Conservation (phyloP, 2,113 vertebrate species). For the Cyanocitta stelleri region DNA sequence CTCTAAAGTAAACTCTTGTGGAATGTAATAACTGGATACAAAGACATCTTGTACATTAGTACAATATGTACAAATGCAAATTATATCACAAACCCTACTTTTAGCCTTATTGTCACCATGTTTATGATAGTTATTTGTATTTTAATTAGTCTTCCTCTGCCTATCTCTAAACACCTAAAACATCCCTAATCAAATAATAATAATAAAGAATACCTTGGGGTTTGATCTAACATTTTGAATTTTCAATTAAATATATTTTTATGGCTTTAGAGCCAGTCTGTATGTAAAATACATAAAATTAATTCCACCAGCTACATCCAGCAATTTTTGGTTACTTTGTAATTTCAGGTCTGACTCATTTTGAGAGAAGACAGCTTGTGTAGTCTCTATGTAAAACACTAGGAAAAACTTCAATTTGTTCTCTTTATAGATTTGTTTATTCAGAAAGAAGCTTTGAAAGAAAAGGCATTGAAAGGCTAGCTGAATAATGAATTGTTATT, state of each 20-base stretch:
- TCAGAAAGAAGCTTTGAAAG: slow-evolving; percentile 35
- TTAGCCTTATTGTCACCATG: neutral
- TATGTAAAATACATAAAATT: neutral
- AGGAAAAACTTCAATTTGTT: neutral
- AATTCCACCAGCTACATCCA: neutral
- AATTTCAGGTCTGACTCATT: slow-evolving; percentile 21
- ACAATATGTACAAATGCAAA: neutral
- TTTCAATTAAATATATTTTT: neutral
- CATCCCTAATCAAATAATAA: neutral
- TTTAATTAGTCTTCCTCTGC: neutral
- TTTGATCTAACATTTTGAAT: neutral
- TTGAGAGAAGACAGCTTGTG: neutral
- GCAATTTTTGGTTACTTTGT: neutral
- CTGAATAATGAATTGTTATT: slow-evolving; percentile 48
- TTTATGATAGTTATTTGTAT: neutral
- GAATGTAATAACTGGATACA: neutral
- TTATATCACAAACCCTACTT: neutral
- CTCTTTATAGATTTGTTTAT: slow-evolving; percentile 54
- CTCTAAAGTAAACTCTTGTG: neutral
- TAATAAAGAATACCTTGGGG: neutral
- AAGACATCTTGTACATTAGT: neutral
- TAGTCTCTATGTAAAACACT: neutral
- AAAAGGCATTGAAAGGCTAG: slow-evolving; percentile 52
- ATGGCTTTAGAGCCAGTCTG: neutral
- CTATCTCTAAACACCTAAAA: neutral